Percentiles rank a stretch among this genome's conserved stretches.
These are phyloP conservation scores for Drosophila koepferae DNA, from an alignment of 2,888 invertebrate species.

Conservation along the genomic window DNA sequence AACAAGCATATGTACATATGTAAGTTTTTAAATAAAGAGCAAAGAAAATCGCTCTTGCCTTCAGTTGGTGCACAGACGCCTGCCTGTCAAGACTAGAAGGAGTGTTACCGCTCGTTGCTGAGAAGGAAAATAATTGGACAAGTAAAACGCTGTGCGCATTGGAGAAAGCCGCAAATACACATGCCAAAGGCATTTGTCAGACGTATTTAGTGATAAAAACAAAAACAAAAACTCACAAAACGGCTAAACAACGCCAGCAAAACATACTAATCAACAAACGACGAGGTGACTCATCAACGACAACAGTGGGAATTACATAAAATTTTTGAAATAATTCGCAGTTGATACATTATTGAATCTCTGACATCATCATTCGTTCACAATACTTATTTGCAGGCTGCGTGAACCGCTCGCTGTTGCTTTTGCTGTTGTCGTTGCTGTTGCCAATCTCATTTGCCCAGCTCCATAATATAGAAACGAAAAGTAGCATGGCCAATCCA, in stretches of 20 bases:
- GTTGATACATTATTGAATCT: slow-evolving; percentile 3
- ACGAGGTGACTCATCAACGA: slow-evolving; percentile 69
- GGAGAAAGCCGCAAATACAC: slow-evolving; percentile 25
- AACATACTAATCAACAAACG: slow-evolving; percentile 29
- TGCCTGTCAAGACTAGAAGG: slow-evolving; percentile 10
- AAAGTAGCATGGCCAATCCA: slow-evolving; percentile 54
- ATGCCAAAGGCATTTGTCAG: slow-evolving; percentile 2
- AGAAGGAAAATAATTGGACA: slow-evolving; percentile 1
- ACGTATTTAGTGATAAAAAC: slow-evolving; percentile 16
- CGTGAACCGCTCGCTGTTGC: slow-evolving; percentile 26
- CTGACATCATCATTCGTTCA: slow-evolving; percentile 4
- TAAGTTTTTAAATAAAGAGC: slow-evolving; percentile 30
- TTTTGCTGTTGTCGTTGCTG: slow-evolving; percentile 41
- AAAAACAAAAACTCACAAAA: slow-evolving; percentile 40
- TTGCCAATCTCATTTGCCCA: slow-evolving; percentile 50
- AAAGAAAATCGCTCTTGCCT: slow-evolving; percentile 16
- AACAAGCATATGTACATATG: not conserved
- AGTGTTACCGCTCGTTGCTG: not conserved
- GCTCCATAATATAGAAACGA: slow-evolving; percentile 5
- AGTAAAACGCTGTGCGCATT: slow-evolving; percentile 1
- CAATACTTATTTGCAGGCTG: slow-evolving; percentile 37
- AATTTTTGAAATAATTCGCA: slow-evolving; percentile 55
- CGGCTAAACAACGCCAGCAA: slow-evolving; percentile 56
- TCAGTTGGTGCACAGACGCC: slow-evolving; percentile 49
- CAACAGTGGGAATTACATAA: slow-evolving; percentile 64